A percentile compares a stretch with the other conserved stretches of the same genome.
Conservation (phyloP, 35 echinoderm and acorn worm species). For the Hemicentrotus pulcherrimus region DNA sequence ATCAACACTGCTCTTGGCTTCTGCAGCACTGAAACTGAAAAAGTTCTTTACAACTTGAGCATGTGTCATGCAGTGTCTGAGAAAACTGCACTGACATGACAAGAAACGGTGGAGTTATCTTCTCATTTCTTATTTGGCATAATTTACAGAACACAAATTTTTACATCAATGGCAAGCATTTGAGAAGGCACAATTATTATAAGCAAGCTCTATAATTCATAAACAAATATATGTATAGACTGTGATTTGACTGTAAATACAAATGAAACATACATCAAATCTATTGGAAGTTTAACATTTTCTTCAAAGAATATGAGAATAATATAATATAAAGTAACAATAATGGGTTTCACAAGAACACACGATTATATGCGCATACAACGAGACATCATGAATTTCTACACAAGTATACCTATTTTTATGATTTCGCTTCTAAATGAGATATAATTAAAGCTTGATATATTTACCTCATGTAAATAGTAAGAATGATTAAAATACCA, state of each 20-base stretch:
- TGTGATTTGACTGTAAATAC: background rate
- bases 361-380: background rate
- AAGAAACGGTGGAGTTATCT: too few relatives aligned
- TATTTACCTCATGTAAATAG: background rate
- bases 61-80: too few relatives aligned
- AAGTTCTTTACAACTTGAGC: too few relatives aligned
- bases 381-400: background rate
- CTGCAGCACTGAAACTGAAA: too few relatives aligned
- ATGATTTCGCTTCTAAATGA: background rate
- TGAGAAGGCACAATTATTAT: background rate
- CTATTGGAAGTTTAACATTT: background rate
- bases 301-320: background rate
- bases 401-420: background rate
- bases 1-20: too few relatives aligned
- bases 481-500: too few relatives aligned
- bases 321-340: background rate
- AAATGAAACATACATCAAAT: background rate
- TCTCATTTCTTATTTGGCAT: too few relatives aligned
- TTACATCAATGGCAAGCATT: background rate
- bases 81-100: too few relatives aligned
- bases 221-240: background rate
- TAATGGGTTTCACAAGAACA: background rate
- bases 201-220: background rate
- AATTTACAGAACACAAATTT: background rate
- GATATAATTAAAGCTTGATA: background rate